Conservation (phyloP, 2,113 vertebrate genomes). For the Cephalopterus ornatus region DNA sequence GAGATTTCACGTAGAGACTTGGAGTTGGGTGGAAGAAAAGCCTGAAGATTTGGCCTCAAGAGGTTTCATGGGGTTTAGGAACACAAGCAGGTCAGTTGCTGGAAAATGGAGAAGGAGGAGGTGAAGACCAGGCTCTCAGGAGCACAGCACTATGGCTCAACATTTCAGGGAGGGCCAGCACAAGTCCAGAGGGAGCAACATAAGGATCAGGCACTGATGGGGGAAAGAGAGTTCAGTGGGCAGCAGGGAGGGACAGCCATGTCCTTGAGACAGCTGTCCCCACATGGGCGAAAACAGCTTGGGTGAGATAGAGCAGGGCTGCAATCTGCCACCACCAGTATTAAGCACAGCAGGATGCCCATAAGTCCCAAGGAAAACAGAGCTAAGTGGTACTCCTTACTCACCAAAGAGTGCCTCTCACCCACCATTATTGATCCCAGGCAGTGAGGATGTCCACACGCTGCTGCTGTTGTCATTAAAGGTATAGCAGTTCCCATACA, state of each 20-base stretch:
- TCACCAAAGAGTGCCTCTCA: constrained; percentile 23
- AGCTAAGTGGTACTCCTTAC: not conserved
- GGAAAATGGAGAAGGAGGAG: not conserved
- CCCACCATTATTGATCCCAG: constrained; percentile 79
- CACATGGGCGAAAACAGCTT: not conserved
- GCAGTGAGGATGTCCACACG: constrained; percentile 77
- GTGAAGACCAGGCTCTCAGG: not conserved
- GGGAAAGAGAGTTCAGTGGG: not conserved
- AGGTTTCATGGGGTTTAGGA: not conserved
- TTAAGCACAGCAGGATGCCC: not conserved
- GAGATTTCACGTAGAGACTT: not conserved
- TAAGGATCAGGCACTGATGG: not conserved
- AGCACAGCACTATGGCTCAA: not conserved
- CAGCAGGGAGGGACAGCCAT: not conserved
- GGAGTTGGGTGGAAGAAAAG: not conserved
- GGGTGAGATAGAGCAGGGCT: not conserved
- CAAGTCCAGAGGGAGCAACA: not conserved
- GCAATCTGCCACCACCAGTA: not conserved
- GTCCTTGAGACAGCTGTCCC: not conserved
- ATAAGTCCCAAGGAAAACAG: not conserved
- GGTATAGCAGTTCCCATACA: constrained; percentile 83
- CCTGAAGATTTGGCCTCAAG: not conserved
- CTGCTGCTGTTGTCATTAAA: constrained; percentile 76
- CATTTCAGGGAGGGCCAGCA: not conserved
- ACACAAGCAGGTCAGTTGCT: not conserved